Evolutionary conservation across 2,888 invertebrate species (phyloP), one percentile per base, ranked within the genome.

Genomic region (Cacoxenus indagator): DNA sequence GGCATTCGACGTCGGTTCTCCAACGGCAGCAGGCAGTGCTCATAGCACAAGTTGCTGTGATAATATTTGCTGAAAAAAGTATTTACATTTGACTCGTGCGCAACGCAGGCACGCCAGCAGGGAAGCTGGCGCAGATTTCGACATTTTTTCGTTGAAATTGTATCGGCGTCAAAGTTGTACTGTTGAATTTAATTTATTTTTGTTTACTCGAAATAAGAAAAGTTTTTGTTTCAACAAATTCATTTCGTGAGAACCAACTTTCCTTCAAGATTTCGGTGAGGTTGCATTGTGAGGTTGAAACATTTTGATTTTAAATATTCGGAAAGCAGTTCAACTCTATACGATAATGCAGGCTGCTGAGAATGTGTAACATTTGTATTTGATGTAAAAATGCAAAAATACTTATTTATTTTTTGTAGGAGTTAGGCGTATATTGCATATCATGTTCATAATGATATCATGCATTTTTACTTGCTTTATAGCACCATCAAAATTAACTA

Each of bases 81-180:
- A 43, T 61, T 61, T 61, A 61, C 61, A 61, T 61, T 61, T 61
- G 37, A 61, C 43, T 61, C 24, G 27, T 17, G 22, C 43, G 43
- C 31, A 31, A 5, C 37, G 22, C 11, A 61, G 17, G 48, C 14
- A 48, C 19, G 51, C 51, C 17, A n/a, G 51, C 3, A 51, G 4
- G 9, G 22, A 22, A 19, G 22, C 51, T 19, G 22, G 17, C 51
- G 9, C 51, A 51, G 51, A 9, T 51, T 51, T 51, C 8, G 5
- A 37, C 43, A 43, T 37, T 59, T 69, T 78, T 84, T 84, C 22
- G 19, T 19, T 51, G 70, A 84, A 81, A 81, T 81, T 81, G 80
- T 84, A 81, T 84, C 83, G 80, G 78, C 82, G 84, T 81, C 80
- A 73, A 84, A 84, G 81, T 77, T 79, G 74, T 77, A 68, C 71